phyloP scores from a whole-genome alignment of 1,140 invertebrate species.

The Bombus soroeensis region DNA sequence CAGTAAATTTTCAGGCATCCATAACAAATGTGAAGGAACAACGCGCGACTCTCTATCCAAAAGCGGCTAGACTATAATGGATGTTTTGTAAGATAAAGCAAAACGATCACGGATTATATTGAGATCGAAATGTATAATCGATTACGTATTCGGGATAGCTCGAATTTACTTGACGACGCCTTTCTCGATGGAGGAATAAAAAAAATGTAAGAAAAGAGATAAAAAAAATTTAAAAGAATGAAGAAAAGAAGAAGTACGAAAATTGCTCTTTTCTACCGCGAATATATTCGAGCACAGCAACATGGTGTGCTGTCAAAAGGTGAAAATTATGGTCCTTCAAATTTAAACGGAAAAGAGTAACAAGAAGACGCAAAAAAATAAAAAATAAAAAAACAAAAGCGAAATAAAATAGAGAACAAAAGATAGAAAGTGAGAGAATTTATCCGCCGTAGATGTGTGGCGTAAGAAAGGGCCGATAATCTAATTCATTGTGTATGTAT shows the following conservation, averaged over 20 bases:
- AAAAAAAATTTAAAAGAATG: constrained; percentile 64
- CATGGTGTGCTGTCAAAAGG: constrained; percentile 41
- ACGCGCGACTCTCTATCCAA: constrained; percentile 63
- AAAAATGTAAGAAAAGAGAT: constrained; percentile 36
- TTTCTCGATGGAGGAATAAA: constrained; percentile 50
- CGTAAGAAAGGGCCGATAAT: constrained; percentile 75
- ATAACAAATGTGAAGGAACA: background rate
- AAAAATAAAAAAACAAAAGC: constrained; percentile 27
- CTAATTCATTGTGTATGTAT: constrained; percentile 82
- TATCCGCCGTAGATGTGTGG: constrained; percentile 60
- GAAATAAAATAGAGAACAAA: constrained; percentile 63
- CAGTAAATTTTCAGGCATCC: constrained; percentile 17
- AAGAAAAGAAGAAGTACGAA: constrained; percentile 56
- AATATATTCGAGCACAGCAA: constrained; percentile 50
- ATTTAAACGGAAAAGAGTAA: constrained; percentile 16
- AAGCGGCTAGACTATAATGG: constrained; percentile 79
- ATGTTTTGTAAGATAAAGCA: constrained; percentile 81
- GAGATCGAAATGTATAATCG: constrained; percentile 61
- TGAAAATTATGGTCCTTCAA: constrained; percentile 40
- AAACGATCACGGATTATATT: constrained; percentile 56
- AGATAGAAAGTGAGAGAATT: constrained; percentile 68
- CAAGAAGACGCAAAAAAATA: constrained; percentile 13
- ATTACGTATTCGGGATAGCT: constrained; percentile 44
- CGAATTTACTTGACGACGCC: constrained; percentile 55
- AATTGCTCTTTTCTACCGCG: constrained; percentile 60